Evolutionary conservation across 2,113 vertebrate species (phyloP).

Genomic region (Lichenostomus cassidix): DNA sequence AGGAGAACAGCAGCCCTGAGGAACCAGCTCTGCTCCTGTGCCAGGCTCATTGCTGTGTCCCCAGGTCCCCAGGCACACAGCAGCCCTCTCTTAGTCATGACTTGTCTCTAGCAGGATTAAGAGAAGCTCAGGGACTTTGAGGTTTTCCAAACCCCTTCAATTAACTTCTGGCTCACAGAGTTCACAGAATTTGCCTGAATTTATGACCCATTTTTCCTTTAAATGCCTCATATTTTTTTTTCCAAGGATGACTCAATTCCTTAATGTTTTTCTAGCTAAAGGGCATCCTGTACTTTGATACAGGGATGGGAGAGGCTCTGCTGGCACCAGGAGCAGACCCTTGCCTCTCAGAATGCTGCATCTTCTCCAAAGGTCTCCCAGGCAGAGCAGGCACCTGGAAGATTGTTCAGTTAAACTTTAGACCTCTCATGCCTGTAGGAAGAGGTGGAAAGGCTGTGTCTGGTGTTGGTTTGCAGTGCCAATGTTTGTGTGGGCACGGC

Average conservation of each 20-base stretch:
- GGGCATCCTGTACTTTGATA: constrained; percentile 58
- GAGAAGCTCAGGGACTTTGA: constrained; percentile 15
- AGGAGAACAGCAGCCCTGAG: neutral
- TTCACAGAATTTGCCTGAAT: constrained; percentile 40
- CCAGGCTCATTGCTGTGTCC: rapidly evolving
- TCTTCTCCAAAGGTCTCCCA: neutral
- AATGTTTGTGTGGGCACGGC: neutral
- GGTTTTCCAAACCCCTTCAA: constrained; percentile 57
- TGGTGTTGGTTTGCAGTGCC: neutral
- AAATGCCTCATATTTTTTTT: constrained; percentile 11
- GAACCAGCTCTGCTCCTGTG: neutral
- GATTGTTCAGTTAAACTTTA: neutral
- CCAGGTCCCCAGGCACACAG: neutral
- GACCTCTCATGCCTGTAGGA: constrained; percentile 1
- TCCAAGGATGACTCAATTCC: constrained; percentile 36
- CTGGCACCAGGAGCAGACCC: neutral
- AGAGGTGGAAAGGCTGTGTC: neutral
- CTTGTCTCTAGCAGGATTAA: neutral
- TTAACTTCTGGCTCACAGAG: constrained; percentile 32
- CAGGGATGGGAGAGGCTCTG: neutral
- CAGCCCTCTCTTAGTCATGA: neutral
- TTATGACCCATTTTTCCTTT: constrained; percentile 60
- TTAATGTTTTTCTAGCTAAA: constrained; percentile 58
- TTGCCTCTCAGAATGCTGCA: neutral
- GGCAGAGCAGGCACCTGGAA: neutral